These are phyloP conservation scores for Mellilla xanthometata DNA, from an alignment of 2,888 invertebrate species.

Conservation along the genomic window DNA sequence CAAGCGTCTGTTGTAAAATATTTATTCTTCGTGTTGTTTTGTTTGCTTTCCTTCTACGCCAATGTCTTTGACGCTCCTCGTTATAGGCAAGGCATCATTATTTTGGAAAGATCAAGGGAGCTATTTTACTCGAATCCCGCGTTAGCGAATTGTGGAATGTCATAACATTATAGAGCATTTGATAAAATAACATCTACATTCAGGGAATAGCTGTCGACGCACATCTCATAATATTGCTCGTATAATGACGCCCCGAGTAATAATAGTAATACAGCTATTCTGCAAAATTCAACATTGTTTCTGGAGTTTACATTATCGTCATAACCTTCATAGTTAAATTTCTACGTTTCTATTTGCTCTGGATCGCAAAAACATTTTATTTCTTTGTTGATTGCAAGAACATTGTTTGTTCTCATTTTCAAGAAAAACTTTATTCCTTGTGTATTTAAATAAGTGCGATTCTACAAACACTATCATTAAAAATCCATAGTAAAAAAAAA, in stretches of 20 bases:
- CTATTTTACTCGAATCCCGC: conserved; percentile 5
- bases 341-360: too few species aligned
- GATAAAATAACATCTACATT: conserved; percentile 9
- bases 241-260: conserved; percentile 25
- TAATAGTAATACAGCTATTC: conserved; percentile 18
- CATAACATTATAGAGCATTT: conserved; percentile 10
- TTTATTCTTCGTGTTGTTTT: conserved; percentile 8
- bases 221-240: conserved; percentile 24
- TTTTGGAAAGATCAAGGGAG: conserved; percentile 1
- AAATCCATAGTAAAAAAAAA: too few species aligned
- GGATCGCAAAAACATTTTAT: too few species aligned
- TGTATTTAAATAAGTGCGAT: too few species aligned
- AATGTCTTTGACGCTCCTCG: conserved; percentile 11
- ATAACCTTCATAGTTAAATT: background rate
- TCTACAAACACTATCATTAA: too few species aligned
- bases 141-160: conserved; percentile 10
- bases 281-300: conserved; percentile 10
- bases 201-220: conserved; percentile 10
- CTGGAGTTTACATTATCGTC: conserved; percentile 6
- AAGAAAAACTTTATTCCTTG: too few species aligned
- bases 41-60: too few species aligned
- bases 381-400: too few species aligned
- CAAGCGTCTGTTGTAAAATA: conserved; percentile 1
- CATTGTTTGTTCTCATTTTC: too few species aligned
- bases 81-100: conserved; percentile 9